Conservation (phyloP, 2,113 vertebrate species). For the Narcine bancroftii region DNA sequence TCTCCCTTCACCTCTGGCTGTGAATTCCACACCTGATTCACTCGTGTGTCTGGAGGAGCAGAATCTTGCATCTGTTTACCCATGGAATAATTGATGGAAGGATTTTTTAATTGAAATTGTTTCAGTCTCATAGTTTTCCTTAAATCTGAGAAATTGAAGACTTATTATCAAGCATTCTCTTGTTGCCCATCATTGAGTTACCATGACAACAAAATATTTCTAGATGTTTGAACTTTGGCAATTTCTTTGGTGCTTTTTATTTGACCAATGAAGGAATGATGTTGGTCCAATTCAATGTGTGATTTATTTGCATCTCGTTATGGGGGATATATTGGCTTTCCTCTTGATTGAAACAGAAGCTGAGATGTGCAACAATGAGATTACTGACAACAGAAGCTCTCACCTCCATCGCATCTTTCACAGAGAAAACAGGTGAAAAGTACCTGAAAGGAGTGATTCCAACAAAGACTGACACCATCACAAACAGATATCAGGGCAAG, state of each 20-base stretch:
- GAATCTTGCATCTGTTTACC: too few species aligned
- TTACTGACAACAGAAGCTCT: too few species aligned
- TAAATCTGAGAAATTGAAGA: background rate
- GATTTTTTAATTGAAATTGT: background rate
- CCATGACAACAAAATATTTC: background rate
- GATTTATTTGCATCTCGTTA: background rate
- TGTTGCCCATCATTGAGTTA: background rate
- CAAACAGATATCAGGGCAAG: too few species aligned
- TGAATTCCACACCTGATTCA: too few species aligned
- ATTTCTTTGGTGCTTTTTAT: background rate
- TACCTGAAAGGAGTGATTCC: too few species aligned
- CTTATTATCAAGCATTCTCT: background rate
- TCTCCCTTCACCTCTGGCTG: too few species aligned
- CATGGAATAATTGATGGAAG: background rate
- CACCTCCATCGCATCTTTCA: too few species aligned
- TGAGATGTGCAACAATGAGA: background rate
- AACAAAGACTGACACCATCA: too few species aligned
- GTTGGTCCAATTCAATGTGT: background rate
- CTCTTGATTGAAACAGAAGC: background rate
- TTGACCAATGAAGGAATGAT: background rate
- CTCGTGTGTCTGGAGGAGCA: too few species aligned
- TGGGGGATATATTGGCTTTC: background rate
- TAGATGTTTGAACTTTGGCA: background rate
- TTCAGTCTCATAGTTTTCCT: background rate
- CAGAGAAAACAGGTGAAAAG: too few species aligned